Percentiles rank a stretch among this genome's conserved stretches.
These are phyloP conservation scores for Camponotus fellah DNA, from an alignment of 2,888 invertebrate genomes.

Conservation along the genomic window DNA sequence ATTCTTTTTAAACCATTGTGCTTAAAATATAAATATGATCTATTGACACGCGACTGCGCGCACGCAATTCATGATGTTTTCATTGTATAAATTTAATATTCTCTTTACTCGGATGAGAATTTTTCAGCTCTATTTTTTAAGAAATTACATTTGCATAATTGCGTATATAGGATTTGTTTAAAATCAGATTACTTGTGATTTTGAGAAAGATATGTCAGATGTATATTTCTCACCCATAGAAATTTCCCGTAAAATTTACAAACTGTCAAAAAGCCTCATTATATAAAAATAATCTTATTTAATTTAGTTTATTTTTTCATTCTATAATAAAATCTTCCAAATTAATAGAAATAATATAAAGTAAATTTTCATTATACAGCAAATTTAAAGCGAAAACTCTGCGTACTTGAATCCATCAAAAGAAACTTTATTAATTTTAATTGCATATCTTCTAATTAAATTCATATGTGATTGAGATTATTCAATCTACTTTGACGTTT, in stretches of 20 bases:
- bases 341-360: background rate
- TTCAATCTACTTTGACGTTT: background rate
- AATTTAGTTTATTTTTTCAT: background rate
- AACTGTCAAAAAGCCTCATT: background rate
- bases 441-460: background rate
- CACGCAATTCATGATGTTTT: slow-evolving; percentile 16
- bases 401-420: background rate
- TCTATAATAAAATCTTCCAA: background rate
- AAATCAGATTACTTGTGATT: slow-evolving; percentile 6
- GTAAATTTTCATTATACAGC: background rate
- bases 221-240: background rate
- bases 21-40: slow-evolving; percentile 7
- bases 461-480: background rate
- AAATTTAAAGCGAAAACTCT: background rate
- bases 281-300: background rate
- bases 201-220: background rate
- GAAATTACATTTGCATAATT: slow-evolving; percentile 20
- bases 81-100: background rate
- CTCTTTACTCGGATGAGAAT: background rate
- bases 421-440: background rate
- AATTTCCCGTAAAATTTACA: background rate
- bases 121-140: background rate
- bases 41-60: slow-evolving; percentile 18
- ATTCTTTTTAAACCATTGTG: background rate
- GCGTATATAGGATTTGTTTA: background rate